These are phyloP conservation scores for Formica aserva DNA, from an alignment of 2,888 invertebrate genomes.

Conservation along the genomic window DNA sequence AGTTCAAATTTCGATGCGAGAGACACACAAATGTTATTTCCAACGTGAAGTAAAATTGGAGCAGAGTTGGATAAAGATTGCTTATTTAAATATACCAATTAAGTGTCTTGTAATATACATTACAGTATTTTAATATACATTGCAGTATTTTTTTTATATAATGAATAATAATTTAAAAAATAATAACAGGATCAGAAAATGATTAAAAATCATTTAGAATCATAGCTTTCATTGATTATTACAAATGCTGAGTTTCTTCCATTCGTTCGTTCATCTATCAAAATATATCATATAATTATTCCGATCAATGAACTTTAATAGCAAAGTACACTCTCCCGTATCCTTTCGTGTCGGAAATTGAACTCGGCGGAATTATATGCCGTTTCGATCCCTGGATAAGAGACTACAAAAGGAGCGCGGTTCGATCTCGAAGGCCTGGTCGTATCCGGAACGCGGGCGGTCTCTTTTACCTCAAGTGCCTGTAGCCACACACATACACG, in stretches of 20 bases:
- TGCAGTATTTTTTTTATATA: not conserved
- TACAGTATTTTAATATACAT: not conserved
- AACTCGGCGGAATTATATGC: constrained; percentile 25
- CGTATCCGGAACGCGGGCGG: constrained; percentile 54
- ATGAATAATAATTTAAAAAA: not conserved
- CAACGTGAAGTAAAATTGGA: not conserved
- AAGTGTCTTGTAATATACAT: not conserved
- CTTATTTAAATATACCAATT: not conserved
- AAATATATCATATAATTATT: not conserved
- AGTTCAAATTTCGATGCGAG: not conserved
- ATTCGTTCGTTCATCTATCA: not conserved
- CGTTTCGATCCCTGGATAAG: constrained; percentile 37
- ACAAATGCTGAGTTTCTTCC: not conserved
- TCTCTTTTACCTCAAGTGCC: constrained; percentile 55
- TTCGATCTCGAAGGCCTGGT: constrained; percentile 60
- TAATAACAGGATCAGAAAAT: not conserved
- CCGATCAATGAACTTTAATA: not conserved
- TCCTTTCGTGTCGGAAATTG: constrained; percentile 41
- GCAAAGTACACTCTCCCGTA: not conserved
- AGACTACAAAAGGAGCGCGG: constrained; percentile 48
- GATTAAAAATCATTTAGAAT: not conserved
- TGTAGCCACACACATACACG: not conserved
- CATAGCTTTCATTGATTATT: too few relatives aligned
- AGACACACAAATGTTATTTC: not conserved
- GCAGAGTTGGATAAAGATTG: not conserved